phyloP scores from a whole-genome alignment of 2,797 vertebrate genomes.

The Sarcoramphus papa region DNA sequence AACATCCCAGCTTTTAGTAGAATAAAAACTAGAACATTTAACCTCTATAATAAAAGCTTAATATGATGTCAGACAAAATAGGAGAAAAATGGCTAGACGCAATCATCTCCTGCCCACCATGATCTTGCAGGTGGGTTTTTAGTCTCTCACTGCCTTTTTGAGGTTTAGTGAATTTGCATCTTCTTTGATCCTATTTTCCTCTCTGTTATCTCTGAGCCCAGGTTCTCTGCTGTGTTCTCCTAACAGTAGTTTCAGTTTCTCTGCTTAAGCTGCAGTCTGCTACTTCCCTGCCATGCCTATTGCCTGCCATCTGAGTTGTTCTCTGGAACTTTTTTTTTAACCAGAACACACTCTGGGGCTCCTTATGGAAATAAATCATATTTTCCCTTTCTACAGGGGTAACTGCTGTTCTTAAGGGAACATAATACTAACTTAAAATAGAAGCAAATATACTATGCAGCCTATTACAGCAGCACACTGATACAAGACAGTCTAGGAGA shows the following conservation, averaged over 20 bases:
- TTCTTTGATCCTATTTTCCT: neutral
- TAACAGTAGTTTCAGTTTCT: neutral
- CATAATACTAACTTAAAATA: neutral
- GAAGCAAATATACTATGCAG: neutral
- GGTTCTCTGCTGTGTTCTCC: neutral
- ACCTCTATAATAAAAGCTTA: neutral
- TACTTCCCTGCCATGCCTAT: neutral
- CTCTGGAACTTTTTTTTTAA: neutral
- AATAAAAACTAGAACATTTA: neutral
- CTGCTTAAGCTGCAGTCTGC: neutral
- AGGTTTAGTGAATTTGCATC: neutral
- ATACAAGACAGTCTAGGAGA: neutral
- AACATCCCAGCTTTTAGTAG: neutral
- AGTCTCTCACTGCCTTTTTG: neutral
- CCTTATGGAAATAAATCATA: neutral
- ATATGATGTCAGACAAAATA: neutral
- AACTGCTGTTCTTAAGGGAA: neutral
- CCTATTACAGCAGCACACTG: neutral
- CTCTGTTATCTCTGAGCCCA: neutral
- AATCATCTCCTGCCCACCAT: neutral
- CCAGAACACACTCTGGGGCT: neutral
- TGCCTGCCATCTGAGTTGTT: neutral
- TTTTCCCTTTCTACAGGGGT: neutral
- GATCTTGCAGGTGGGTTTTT: neutral
- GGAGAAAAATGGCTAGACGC: neutral